Percentiles rank a stretch among this genome's conserved stretches.
Evolutionary conservation across 2,113 vertebrate genomes (phyloP).

Genomic region (Rhegmatorhina hoffmannsi): DNA sequence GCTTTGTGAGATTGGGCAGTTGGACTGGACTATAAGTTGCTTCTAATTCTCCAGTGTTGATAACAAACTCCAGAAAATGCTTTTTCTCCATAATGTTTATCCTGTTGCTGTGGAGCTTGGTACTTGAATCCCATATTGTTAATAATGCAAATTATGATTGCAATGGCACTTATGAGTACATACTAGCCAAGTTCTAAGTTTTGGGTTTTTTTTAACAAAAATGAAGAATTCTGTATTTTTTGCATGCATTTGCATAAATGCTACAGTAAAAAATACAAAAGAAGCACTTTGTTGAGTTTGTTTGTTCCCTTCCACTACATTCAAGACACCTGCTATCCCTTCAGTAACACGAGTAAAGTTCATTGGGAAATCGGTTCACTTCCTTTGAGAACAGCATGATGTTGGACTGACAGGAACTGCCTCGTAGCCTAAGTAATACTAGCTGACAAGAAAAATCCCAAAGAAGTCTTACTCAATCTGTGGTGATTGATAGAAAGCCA

Average conservation of each 20-base stretch:
- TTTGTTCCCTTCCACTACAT: constrained; percentile 1
- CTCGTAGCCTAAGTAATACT: not conserved
- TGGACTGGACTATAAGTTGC: not conserved
- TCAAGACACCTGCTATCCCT: not conserved
- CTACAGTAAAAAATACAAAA: not conserved
- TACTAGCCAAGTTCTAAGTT: not conserved
- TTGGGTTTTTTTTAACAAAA: not conserved
- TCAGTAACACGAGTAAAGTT: not conserved
- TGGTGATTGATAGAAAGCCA: not conserved
- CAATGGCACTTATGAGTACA: not conserved
- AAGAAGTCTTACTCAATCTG: not conserved
- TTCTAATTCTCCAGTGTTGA: not conserved
- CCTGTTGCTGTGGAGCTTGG: not conserved
- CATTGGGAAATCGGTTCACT: not conserved
- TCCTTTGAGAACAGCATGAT: not conserved
- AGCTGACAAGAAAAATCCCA: not conserved
- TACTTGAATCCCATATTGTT: not conserved
- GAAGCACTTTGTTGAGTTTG: not conserved
- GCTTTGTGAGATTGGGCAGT: not conserved
- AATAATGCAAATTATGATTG: constrained; percentile 7
- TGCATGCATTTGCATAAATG: not conserved
- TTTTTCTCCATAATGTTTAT: not conserved
- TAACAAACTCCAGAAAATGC: not conserved
- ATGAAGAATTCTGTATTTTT: not conserved
- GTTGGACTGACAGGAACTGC: not conserved